Base-by-base conservation (phyloP, 1,140 invertebrate species). In the Nasonia giraulti region DNA sequence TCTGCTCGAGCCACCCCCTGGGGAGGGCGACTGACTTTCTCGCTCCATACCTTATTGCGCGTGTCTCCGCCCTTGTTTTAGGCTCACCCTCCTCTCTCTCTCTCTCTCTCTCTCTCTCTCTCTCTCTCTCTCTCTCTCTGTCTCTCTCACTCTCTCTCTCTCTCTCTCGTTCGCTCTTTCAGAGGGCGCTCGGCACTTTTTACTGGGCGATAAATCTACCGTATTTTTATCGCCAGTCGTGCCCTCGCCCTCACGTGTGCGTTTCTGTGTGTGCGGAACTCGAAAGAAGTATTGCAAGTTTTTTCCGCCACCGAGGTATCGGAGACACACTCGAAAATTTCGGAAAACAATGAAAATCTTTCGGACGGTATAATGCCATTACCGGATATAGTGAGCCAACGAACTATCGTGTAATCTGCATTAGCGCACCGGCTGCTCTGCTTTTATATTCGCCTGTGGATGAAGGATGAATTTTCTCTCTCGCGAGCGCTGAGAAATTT, bases 21-120 rank as follows among this genome's bases (percentile, higher is more conserved):
- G 17, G 55, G 55, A n/a, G 11, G 3, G 23, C 20, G 66, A 37
- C 68, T 75, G 33, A 37, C 33, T 37, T 75, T 82, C 23, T 66
- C 27, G 55, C 50, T 74, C 17, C 47, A 8, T n/a, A 40, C 55
- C 78, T 80, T 80, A 80, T 80, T 80, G 66, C 40, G 66, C 40
- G 79, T 80, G 68, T 80, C 68, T 71, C 79, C 79, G 66, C 80
- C 80, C 69, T 82, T 82, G 80, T 82, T 82, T 82, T 82, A 82
- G 71, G 71, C 71, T 50, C 71, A 55, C 80, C 23, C 47, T 50
- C 44, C 3, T 75, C 23, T 27, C n/a, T n/a, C n/a, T n/a, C n/a
- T n/a, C n/a, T n/a, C n/a, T n/a, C n/a, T n/a, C n/a, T 17, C 73
- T 75, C 37, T 33, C 17, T 17, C 20, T 75, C 68, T 71, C 73